These are phyloP conservation scores for Hyperoplus immaculatus DNA, from an alignment of 2,797 vertebrate species.

Conservation along the genomic window DNA sequence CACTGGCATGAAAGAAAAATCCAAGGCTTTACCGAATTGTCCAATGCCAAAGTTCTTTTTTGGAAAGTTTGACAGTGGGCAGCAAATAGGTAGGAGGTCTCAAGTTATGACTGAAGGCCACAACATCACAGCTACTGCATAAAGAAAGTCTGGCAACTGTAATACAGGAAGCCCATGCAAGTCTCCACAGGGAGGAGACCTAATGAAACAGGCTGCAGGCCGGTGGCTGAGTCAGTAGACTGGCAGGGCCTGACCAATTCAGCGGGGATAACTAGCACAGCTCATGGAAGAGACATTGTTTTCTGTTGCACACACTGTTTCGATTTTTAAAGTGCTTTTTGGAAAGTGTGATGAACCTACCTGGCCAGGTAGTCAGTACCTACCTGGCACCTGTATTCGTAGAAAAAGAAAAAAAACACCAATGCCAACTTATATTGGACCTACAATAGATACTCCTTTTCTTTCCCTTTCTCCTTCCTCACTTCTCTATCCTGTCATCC, in stretches of 20 bases:
- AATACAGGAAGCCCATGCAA: background rate
- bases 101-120: background rate
- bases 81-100: background rate
- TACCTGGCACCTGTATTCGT: background rate
- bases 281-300: background rate
- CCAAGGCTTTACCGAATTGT: background rate
- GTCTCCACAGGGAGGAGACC: background rate
- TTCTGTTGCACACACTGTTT: background rate
- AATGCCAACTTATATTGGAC: background rate
- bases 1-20: background rate
- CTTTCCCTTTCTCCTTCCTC: background rate
- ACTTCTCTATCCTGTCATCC: background rate
- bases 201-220: background rate
- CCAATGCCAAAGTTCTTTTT: background rate
- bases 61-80: background rate
- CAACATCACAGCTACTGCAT: background rate
- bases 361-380: background rate
- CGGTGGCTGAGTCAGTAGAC: slow-evolving; percentile 3
- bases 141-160: background rate
- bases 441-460: background rate
- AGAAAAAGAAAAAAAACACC: background rate
- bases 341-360: background rate
- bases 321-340: background rate
- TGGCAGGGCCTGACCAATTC: background rate
- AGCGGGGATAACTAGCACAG: background rate